Conservation (phyloP, 2,888 invertebrate species). For the Lapara coniferarum region DNA sequence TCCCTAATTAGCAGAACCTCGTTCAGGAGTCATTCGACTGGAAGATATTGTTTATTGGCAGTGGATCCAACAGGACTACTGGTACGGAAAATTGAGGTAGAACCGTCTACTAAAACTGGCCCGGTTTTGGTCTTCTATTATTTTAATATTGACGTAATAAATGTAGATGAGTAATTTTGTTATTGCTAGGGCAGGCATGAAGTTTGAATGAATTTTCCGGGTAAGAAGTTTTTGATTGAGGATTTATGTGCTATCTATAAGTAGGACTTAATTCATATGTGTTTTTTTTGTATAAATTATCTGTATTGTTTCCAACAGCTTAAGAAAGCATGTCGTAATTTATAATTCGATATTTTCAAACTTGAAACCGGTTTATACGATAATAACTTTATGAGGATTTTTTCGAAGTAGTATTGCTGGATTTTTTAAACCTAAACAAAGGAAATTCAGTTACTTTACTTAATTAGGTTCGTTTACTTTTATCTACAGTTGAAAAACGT, state of each 20-base stretch:
- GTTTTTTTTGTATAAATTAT: too few species aligned
- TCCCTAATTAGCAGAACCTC: constrained; percentile 79
- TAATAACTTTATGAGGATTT: too few species aligned
- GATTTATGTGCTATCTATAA: not conserved
- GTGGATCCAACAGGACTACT: constrained; percentile 65
- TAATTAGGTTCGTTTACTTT: not conserved
- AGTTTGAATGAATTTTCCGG: not conserved
- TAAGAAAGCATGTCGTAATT: too few species aligned
- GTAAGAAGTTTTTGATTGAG: not conserved
- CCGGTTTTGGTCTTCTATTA: constrained; percentile 9
- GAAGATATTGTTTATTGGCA: constrained; percentile 83
- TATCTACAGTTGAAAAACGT: not conserved
- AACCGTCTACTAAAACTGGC: constrained; percentile 39
- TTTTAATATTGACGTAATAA: constrained; percentile 11
- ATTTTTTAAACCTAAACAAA: too few species aligned
- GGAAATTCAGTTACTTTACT: too few species aligned
- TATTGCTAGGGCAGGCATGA: not conserved
- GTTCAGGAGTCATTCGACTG: constrained; percentile 63
- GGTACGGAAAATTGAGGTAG: constrained; percentile 80
- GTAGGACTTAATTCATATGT: too few species aligned
- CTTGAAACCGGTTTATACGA: too few species aligned
- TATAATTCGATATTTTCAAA: too few species aligned
- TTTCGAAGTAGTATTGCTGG: too few species aligned
- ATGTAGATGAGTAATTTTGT: not conserved
- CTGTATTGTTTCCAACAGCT: too few species aligned